These are phyloP conservation scores for Synodontis membranacea DNA, from an alignment of 2,113 vertebrate genomes.

Conservation along the genomic window DNA sequence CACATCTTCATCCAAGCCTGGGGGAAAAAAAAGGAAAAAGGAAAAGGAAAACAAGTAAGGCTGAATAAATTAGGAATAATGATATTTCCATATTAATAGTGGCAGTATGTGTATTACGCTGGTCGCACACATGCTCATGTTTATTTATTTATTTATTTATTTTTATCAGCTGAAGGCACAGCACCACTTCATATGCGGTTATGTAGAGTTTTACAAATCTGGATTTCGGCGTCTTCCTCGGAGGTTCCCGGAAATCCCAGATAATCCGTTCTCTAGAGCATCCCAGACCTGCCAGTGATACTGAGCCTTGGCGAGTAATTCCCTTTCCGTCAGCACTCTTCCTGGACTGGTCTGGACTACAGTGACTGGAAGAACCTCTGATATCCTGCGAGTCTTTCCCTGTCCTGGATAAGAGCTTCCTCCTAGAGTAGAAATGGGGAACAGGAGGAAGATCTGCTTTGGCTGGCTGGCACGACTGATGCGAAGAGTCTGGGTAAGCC, in stretches of 20 bases:
- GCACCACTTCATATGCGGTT: not conserved
- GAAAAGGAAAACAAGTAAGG: too few relatives aligned
- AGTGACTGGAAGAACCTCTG: conserved; percentile 40
- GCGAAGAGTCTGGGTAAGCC: conserved; percentile 48
- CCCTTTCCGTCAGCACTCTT: conserved; percentile 33
- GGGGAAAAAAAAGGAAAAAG: not conserved
- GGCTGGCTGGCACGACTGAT: conserved; percentile 37
- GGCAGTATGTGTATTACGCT: not conserved
- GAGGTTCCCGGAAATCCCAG: conserved; percentile 37
- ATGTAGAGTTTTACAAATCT: conserved; percentile 30
- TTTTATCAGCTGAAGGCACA: not conserved
- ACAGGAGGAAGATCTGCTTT: conserved; percentile 34
- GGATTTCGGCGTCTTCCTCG: conserved; percentile 14
- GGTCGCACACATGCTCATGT: not conserved
- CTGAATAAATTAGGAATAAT: not conserved
- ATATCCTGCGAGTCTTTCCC: conserved; percentile 43
- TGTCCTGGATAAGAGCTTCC: conserved; percentile 47
- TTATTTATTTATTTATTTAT: not conserved
- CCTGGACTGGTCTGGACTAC: conserved; percentile 29
- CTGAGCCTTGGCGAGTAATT: conserved; percentile 42
- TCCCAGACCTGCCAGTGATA: conserved; percentile 31
- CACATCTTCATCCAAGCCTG: not conserved
- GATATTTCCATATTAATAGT: not conserved
- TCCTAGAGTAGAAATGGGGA: conserved; percentile 42
- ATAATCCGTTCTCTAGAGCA: conserved; percentile 44